Percentiles rank a stretch among this genome's conserved stretches.
phyloP scores from a whole-genome alignment of 2,888 invertebrate genomes.

The Ophion ellenae region DNA sequence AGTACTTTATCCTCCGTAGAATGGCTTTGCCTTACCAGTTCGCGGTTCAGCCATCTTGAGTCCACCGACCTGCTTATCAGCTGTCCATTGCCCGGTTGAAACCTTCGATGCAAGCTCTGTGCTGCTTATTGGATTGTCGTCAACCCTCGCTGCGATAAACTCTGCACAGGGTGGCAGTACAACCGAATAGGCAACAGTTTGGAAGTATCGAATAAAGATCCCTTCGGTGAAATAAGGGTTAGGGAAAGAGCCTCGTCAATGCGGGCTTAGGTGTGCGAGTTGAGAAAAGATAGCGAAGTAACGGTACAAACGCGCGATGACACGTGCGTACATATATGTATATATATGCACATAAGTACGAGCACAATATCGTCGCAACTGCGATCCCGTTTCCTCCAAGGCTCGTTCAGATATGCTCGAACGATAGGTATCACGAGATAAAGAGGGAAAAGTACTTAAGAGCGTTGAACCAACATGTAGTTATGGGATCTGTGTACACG shows the following conservation, averaged over 20 bases:
- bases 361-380: conserved; percentile 51
- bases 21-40: neutral
- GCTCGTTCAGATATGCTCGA: conserved; percentile 57
- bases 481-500: conserved; percentile 33
- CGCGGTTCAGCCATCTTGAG: neutral
- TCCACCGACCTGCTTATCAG: neutral
- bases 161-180: neutral
- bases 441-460: conserved; percentile 48
- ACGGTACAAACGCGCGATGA: conserved; percentile 57
- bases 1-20: neutral
- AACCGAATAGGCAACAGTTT: conserved; percentile 6
- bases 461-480: conserved; percentile 63
- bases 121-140: conserved; percentile 6
- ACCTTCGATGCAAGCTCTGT: neutral
- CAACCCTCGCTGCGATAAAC: conserved; percentile 11
- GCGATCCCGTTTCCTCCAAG: conserved; percentile 58
- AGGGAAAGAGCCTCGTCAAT: neutral
- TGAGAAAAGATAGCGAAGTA: conserved; percentile 45
- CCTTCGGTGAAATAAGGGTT: neutral
- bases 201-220: neutral
- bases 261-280: conserved; percentile 43
- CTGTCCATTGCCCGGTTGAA: neutral
- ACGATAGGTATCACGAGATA: conserved; percentile 58
- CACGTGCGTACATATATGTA: conserved; percentile 31
- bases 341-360: conserved; percentile 1